These are phyloP conservation scores for Melanotaenia trifasciata DNA, from an alignment of 2,797 vertebrate species.

Conservation along the genomic window DNA sequence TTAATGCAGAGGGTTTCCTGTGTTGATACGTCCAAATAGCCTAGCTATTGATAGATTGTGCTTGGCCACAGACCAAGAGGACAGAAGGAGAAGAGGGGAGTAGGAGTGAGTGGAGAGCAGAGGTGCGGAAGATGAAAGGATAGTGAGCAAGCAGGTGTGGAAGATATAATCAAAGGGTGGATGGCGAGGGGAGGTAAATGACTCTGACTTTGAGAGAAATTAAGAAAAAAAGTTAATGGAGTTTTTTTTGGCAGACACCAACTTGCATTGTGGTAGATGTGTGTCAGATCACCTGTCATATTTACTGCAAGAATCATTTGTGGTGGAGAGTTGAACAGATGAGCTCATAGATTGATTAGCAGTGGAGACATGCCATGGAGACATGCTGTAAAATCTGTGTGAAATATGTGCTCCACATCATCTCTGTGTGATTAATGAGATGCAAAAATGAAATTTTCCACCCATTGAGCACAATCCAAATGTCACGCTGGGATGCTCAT, in stretches of 20 bases:
- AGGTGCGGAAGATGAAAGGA: slow-evolving; percentile 68
- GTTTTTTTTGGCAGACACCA: slow-evolving; percentile 13
- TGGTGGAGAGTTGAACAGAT: slow-evolving; percentile 63
- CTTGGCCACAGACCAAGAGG: slow-evolving; percentile 65
- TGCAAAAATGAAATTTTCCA: slow-evolving; percentile 63
- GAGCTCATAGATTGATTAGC: slow-evolving; percentile 61
- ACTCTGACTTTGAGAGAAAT: slow-evolving; percentile 36
- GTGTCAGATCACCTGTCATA: slow-evolving; percentile 10
- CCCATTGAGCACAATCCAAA: slow-evolving; percentile 67
- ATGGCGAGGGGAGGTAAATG: slow-evolving; percentile 16
- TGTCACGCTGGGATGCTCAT: slow-evolving; percentile 45
- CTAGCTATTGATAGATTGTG: slow-evolving; percentile 63
- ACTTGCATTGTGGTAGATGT: slow-evolving; percentile 14
- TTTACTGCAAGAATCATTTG: slow-evolving; percentile 31
- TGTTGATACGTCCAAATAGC: slow-evolving; percentile 67
- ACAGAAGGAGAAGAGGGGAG: slow-evolving; percentile 62
- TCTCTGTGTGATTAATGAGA: slow-evolving; percentile 72
- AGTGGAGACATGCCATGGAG: slow-evolving; percentile 58
- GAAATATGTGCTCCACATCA: slow-evolving; percentile 65
- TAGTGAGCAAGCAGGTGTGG: slow-evolving; percentile 63
- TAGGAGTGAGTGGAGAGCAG: slow-evolving; percentile 54
- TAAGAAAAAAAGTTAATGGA: slow-evolving; percentile 30
- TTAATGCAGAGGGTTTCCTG: slow-evolving; percentile 66
- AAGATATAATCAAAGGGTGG: slow-evolving; percentile 54
- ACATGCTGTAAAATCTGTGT: slow-evolving; percentile 63